A percentile compares a stretch with the other conserved stretches of the same genome.
phyloP scores from a whole-genome alignment of 2,113 vertebrate species.

The Dipodomys merriami region DNA sequence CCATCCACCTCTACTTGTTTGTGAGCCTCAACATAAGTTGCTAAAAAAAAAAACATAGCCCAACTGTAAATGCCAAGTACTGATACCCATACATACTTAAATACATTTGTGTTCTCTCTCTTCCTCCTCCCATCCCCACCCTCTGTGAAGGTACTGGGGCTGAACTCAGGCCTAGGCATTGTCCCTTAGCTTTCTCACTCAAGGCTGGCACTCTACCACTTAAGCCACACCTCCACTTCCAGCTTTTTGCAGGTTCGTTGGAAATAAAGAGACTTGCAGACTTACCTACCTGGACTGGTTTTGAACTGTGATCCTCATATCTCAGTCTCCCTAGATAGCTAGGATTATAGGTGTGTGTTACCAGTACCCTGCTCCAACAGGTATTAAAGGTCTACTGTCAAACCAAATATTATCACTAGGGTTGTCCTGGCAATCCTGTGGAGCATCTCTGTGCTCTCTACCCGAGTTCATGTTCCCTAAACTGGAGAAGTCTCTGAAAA shows the following conservation, averaged over 20 bases:
- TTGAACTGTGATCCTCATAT: too few relatives aligned
- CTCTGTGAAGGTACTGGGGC: too few relatives aligned
- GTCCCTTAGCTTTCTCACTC: too few relatives aligned
- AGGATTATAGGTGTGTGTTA: too few relatives aligned
- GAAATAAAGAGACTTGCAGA: too few relatives aligned
- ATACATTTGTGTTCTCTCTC: not conserved
- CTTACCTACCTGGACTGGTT: too few relatives aligned
- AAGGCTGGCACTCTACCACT: too few relatives aligned
- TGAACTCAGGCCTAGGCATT: too few relatives aligned
- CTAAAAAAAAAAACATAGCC: not conserved
- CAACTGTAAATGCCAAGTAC: not conserved
- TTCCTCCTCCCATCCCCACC: not conserved
- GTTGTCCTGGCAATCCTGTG: not conserved
- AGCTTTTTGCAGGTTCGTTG: too few relatives aligned
- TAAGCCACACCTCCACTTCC: too few relatives aligned
- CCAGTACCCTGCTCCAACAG: not conserved
- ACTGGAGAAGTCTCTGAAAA: not conserved
- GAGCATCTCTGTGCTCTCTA: not conserved
- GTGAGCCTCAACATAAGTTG: not conserved
- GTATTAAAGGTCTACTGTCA: not conserved
- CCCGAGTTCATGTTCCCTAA: not conserved
- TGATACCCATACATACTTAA: not conserved
- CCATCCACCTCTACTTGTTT: rapidly evolving
- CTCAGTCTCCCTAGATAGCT: not conserved
- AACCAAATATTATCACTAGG: not conserved